Percentiles rank a stretch among this genome's conserved stretches.
These are phyloP conservation scores for Microcebus murinus DNA, from an alignment of 2,113 vertebrate genomes.

Conservation along the genomic window DNA sequence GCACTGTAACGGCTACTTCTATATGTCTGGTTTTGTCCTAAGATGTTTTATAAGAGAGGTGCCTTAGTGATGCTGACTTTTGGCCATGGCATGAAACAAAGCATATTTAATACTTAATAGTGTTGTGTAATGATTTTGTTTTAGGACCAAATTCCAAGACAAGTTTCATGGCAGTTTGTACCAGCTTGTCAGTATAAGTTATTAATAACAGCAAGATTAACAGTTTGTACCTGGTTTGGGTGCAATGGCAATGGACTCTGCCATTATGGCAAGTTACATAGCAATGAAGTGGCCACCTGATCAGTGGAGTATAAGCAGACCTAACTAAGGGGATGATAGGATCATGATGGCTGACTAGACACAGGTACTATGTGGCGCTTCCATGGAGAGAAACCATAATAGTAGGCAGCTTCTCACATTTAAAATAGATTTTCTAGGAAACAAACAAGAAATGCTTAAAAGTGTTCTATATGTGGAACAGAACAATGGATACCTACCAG, in stretches of 20 bases:
- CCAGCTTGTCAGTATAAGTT: neutral
- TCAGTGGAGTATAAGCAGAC: neutral
- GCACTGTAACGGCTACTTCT: neutral
- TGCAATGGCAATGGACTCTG: neutral
- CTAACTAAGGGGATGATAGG: neutral
- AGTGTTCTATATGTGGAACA: too few relatives aligned
- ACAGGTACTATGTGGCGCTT: too few relatives aligned
- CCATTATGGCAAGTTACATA: neutral
- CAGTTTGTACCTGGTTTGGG: neutral
- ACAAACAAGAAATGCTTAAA: too few relatives aligned
- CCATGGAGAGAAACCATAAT: too few relatives aligned
- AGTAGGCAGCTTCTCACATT: too few relatives aligned
- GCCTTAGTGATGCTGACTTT: neutral
- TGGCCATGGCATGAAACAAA: neutral
- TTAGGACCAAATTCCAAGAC: neutral
- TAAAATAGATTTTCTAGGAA: too few relatives aligned
- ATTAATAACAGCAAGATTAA: neutral
- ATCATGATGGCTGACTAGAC: too few relatives aligned
- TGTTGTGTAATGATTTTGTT: neutral
- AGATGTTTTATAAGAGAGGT: neutral
- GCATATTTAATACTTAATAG: neutral
- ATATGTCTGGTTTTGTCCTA: neutral
- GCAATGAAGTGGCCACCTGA: neutral
- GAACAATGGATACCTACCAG: too few relatives aligned
- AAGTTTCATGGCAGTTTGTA: neutral